These are phyloP conservation scores for Petrocephalus zakoni DNA, from an alignment of 2,113 vertebrate species.

Conservation along the genomic window DNA sequence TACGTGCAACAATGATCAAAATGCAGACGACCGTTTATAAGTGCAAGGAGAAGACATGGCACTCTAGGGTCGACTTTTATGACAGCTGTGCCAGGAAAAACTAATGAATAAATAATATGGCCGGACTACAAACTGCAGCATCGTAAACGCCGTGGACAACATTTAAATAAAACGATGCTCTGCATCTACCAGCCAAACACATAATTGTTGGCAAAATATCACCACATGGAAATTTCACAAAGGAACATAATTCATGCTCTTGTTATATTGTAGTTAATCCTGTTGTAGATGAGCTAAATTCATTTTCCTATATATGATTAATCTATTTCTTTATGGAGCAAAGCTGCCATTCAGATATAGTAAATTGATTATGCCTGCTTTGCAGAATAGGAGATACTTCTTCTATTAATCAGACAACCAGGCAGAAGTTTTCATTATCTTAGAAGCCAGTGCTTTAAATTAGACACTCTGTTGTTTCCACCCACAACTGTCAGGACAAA, in stretches of 20 bases:
- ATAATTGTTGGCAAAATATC: not conserved
- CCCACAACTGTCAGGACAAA: not conserved
- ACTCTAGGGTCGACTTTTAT: not conserved
- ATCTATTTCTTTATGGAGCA: not conserved
- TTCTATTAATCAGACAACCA: not conserved
- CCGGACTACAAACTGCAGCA: not conserved
- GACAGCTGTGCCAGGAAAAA: not conserved
- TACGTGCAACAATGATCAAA: not conserved
- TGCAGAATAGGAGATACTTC: not conserved
- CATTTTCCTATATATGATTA: not conserved
- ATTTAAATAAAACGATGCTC: not conserved
- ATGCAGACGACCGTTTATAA: not conserved
- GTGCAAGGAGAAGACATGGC: not conserved
- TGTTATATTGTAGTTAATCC: not conserved
- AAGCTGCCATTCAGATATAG: not conserved
- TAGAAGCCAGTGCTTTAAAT: not conserved
- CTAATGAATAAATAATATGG: not conserved
- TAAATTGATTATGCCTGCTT: not conserved
- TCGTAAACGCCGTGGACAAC: not conserved
- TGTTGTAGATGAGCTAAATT: not conserved
- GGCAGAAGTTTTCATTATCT: slow-evolving; percentile 8
- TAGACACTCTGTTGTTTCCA: not conserved
- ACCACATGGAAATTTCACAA: not conserved
- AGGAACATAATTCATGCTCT: not conserved
- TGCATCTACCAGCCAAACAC: not conserved